A percentile compares a stretch with the other conserved stretches of the same genome.
These are phyloP conservation scores for Pyrrhosoma nymphula DNA, from an alignment of 2,888 invertebrate species.

Conservation along the genomic window DNA sequence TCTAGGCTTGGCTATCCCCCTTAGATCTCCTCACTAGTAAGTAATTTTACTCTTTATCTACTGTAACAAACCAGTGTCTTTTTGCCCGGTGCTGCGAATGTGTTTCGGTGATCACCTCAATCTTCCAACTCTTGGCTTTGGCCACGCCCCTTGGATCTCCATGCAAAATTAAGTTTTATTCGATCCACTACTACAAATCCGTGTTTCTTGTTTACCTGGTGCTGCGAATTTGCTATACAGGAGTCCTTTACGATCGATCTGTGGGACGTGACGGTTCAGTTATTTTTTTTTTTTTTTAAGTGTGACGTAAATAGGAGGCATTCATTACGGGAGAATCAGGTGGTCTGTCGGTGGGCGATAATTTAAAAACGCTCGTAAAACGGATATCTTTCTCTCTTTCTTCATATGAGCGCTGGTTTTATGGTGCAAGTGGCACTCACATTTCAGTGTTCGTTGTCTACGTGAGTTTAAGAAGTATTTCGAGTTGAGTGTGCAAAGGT, in stretches of 20 bases:
- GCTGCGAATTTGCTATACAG: neutral
- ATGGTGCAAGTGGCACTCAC: neutral
- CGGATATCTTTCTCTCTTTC: neutral
- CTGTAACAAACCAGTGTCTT: too few relatives aligned
- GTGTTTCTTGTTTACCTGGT: neutral
- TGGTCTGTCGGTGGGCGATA: neutral
- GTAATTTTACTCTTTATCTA: too few relatives aligned
- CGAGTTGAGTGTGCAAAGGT: neutral
- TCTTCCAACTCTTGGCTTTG: neutral
- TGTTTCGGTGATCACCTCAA: neutral
- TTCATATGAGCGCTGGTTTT: neutral
- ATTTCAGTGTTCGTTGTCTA: neutral
- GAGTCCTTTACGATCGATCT: neutral
- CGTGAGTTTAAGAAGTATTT: neutral
- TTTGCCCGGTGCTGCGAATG: neutral
- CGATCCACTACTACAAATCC: too few relatives aligned
- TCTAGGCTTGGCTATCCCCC: too few relatives aligned
- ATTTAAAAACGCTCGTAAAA: neutral
- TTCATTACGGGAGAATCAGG: neutral
- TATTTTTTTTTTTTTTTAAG: neutral
- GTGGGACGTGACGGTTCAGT: neutral
- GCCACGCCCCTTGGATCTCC: too few relatives aligned
- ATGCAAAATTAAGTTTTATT: too few relatives aligned
- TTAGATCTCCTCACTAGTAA: too few relatives aligned
- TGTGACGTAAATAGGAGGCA: neutral